Base-by-base conservation (phyloP, 2,797 vertebrate genomes). In the Euphonia xanthogaster region DNA sequence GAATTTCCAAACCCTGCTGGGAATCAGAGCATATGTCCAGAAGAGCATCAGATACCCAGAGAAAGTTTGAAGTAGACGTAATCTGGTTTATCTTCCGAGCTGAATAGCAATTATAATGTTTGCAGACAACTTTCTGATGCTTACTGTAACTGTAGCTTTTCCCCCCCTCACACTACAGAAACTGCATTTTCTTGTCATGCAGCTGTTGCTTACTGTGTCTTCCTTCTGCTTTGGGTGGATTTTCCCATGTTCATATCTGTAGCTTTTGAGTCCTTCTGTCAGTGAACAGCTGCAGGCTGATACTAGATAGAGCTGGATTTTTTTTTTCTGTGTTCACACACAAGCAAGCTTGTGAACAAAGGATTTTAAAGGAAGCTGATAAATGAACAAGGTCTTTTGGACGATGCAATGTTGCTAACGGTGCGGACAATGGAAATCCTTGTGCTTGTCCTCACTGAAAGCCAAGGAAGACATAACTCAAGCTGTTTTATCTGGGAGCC, bases 241-340 rank as follows among this genome's bases (percentile, higher is more conserved):
- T 98, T 98, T 99, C 98, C 98, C 98, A 98, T 98, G 98, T 98
- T 98, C 98, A 95, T 98, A 98, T 98, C 98, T 96, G 94, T 94
- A 98, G 97, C 97, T 97, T 98, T 98, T 97, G 98, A 98, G 97
- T 98, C 98, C 98, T 98, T 98, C 98, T 98, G 98, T 98, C 97
- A 97, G 95, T 94, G 98, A 99, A 98, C 99, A 99, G 98, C 99
- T 99, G 99, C 98, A 96, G 91, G 97, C 98, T 98, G 98, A 99
- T 98, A 98, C 95, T 95, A 98, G 97, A 98, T 97, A 98, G 97
- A 98, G 96, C 92, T 98, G 95, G 80, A 55, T 57, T 63, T 97
- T 97, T 97, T 97, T 54, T 98, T 96, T 96, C 97, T 98, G 96
- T 98, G 94, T 96, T 95, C 91, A 90, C 97, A 96, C 95, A 96